These are phyloP conservation scores for Melopsittacus undulatus DNA, from an alignment of 2,797 vertebrate genomes.

Conservation along the genomic window DNA sequence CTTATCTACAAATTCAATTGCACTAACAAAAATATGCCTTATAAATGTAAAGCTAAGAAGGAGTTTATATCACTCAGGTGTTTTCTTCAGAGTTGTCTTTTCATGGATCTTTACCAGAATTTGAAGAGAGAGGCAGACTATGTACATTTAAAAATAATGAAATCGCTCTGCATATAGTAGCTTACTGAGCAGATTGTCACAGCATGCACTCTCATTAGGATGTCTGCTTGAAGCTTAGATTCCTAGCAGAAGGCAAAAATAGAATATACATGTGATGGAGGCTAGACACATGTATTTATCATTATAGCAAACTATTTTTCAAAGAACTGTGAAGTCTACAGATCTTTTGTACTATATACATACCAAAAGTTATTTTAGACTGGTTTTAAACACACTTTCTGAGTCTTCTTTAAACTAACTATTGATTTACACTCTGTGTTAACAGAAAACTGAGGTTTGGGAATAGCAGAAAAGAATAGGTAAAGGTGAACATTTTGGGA, in stretches of 20 bases:
- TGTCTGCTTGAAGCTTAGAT: conserved; percentile 71
- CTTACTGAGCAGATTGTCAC: conserved; percentile 78
- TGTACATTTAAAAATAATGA: conserved; percentile 77
- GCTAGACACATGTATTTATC: conserved; percentile 59
- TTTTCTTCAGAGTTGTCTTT: neutral
- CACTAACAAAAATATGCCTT: conserved; percentile 38
- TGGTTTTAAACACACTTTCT: neutral
- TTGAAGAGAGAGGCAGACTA: conserved; percentile 56
- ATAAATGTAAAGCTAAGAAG: conserved; percentile 47
- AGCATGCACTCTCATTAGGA: conserved; percentile 76
- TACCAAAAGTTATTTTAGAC: neutral
- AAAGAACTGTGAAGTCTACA: conserved; percentile 20
- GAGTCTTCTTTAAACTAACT: neutral
- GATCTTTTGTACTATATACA: neutral
- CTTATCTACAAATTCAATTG: conserved; percentile 74
- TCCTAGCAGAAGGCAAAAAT: conserved; percentile 65
- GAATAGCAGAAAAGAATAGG: neutral
- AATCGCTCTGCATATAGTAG: conserved; percentile 68
- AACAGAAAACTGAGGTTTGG: neutral
- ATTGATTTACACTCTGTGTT: neutral
- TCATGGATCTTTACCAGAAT: conserved; percentile 51
- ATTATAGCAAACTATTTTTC: conserved; percentile 50
- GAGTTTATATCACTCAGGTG: neutral
- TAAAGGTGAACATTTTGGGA: neutral
- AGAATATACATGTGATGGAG: conserved; percentile 57